These are phyloP conservation scores for Alsophila aescularia DNA, from an alignment of 2,888 invertebrate genomes.

Conservation along the genomic window DNA sequence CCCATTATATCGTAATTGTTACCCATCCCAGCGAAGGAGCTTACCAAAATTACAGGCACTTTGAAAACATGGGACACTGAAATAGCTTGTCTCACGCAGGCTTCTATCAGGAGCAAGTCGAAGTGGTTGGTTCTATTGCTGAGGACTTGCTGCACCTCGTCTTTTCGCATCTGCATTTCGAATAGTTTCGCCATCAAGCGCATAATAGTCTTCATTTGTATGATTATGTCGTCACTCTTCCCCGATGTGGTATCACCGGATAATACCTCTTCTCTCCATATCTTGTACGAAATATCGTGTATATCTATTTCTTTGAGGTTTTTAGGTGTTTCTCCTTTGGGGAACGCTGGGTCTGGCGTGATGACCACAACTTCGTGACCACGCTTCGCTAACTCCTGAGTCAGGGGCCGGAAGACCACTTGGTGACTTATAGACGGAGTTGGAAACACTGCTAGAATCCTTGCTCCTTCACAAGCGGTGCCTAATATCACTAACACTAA, in stretches of 20 bases:
- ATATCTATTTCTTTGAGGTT: no score
- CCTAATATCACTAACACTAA: background rate
- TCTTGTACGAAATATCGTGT: no score
- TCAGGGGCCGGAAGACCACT: no score
- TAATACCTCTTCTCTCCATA: no score
- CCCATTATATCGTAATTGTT: slow-evolving; percentile 18
- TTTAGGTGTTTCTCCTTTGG: no score
- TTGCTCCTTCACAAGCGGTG: no score
- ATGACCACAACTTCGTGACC: no score
- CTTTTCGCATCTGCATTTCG: slow-evolving; percentile 20
- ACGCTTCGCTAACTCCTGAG: no score
- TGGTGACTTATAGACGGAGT: no score
- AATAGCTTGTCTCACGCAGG: slow-evolving; percentile 29
- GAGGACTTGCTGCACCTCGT: slow-evolving; percentile 19
- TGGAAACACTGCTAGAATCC: no score
- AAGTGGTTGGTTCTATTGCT: slow-evolving; percentile 20
- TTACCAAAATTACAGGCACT: no score
- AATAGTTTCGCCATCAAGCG: slow-evolving; percentile 12
- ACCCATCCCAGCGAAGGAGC: slow-evolving; percentile 22
- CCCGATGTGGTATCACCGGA: slow-evolving; percentile 4
- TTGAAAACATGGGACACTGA: slow-evolving; percentile 34
- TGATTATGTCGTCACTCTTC: slow-evolving; percentile 2
- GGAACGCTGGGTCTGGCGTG: no score
- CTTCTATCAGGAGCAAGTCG: slow-evolving; percentile 40
- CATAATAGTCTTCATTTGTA: slow-evolving; percentile 14